Evolutionary conservation across 1,140 invertebrate genomes (phyloP).

Genomic region (Druon quercuslanigerum): DNA sequence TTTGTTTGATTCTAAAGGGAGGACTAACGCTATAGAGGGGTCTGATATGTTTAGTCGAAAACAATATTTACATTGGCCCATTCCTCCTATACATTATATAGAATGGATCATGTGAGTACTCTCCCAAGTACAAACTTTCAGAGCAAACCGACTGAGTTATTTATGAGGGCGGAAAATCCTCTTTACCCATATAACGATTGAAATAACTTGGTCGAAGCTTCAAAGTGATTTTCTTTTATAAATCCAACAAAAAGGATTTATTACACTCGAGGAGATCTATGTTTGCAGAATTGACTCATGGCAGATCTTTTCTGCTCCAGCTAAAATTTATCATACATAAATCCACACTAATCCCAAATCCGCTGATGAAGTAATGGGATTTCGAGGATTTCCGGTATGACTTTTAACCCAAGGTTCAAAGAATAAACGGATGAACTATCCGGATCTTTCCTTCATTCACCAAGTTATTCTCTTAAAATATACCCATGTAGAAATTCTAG

Average conservation of each 20-base stretch:
- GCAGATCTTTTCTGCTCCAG: neutral
- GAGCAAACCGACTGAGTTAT: constrained; percentile 29
- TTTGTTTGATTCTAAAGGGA: neutral
- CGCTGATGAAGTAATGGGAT: neutral
- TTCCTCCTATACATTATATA: neutral
- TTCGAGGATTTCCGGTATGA: neutral
- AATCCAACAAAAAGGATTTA: constrained; percentile 18
- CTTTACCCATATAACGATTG: constrained; percentile 24
- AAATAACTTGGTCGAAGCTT: constrained; percentile 19
- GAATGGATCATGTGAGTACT: neutral
- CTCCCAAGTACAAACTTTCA: constrained; percentile 15
- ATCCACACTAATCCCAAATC: neutral
- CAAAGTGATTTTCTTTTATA: constrained; percentile 20
- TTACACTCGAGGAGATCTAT: constrained; percentile 17
- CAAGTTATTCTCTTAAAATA: neutral
- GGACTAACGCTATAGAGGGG: neutral
- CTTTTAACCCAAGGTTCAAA: neutral
- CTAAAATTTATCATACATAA: neutral
- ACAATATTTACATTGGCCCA: constrained; percentile 4
- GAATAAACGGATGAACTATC: neutral
- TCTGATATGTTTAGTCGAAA: neutral
- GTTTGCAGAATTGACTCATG: constrained; percentile 12
- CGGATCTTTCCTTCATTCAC: neutral
- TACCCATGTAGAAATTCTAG: no score
- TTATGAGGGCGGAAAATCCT: constrained; percentile 24